Evolutionary conservation across 2,113 vertebrate genomes (phyloP).

Genomic region (Burhinus bistriatus): DNA sequence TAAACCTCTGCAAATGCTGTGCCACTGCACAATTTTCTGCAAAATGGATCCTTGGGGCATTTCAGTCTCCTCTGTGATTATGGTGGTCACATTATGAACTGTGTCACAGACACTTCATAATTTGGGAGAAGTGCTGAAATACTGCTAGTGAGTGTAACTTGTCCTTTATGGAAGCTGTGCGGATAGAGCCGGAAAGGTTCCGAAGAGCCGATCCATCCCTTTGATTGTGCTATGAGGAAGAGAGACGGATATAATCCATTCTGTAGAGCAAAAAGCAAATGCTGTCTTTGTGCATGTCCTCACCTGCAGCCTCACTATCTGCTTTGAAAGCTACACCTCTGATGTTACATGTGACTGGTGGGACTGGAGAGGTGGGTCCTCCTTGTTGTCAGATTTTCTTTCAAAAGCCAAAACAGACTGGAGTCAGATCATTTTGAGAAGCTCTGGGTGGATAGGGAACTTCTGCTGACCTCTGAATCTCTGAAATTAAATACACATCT

Average conservation of each 20-base stretch:
- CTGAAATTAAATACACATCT: background rate
- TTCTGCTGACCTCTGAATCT: background rate
- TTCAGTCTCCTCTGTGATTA: background rate
- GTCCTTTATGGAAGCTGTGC: background rate
- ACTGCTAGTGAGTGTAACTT: background rate
- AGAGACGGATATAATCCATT: background rate
- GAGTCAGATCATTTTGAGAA: background rate
- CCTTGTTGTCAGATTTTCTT: background rate
- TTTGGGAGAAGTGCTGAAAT: background rate
- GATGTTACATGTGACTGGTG: background rate
- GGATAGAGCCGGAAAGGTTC: background rate
- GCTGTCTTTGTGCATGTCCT: background rate
- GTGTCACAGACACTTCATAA: background rate
- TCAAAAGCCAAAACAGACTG: background rate
- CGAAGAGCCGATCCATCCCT: background rate
- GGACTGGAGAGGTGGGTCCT: background rate
- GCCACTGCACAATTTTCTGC: background rate
- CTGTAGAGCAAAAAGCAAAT: background rate
- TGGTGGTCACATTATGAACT: background rate
- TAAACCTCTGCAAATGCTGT: background rate
- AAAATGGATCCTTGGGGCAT: background rate
- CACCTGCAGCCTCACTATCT: background rate
- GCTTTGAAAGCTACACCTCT: background rate
- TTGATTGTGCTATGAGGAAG: background rate
- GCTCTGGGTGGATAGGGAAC: background rate